phyloP scores from a whole-genome alignment of 2,888 invertebrate genomes.

The Eupithecia insigniata region DNA sequence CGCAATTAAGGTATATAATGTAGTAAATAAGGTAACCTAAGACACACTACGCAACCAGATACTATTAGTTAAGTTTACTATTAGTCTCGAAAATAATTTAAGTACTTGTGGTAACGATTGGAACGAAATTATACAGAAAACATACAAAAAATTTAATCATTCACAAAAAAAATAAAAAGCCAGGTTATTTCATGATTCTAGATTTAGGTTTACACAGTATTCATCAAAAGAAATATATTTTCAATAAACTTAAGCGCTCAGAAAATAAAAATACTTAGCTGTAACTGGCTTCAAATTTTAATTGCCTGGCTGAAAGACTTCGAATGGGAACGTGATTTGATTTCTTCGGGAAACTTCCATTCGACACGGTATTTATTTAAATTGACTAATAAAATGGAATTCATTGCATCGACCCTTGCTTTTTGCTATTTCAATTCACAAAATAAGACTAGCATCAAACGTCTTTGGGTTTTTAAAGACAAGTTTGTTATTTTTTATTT shows the following conservation, averaged over 20 bases:
- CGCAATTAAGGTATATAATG: no score
- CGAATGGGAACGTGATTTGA: constrained; percentile 43
- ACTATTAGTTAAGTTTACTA: no score
- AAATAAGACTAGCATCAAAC: neutral
- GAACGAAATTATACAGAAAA: neutral
- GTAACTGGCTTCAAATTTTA: constrained; percentile 29
- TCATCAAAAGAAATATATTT: neutral
- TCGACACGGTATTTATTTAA: constrained; percentile 48
- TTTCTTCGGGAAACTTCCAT: constrained; percentile 36
- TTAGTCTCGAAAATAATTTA: neutral
- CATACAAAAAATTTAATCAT: neutral
- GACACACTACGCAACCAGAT: no score
- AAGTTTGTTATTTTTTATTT: no score
- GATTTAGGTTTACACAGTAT: neutral
- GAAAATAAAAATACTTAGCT: neutral
- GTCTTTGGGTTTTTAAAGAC: neutral
- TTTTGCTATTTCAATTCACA: constrained; percentile 5
- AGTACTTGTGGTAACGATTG: neutral
- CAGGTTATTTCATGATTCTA: neutral
- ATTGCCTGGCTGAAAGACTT: constrained; percentile 27
- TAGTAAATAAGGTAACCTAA: no score
- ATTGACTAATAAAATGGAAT: constrained; percentile 52
- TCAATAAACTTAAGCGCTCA: neutral
- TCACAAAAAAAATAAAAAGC: neutral
- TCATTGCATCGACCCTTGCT: constrained; percentile 43